Conservation (phyloP, 2,888 invertebrate genomes). For the Synanthedon myopaeformis region DNA sequence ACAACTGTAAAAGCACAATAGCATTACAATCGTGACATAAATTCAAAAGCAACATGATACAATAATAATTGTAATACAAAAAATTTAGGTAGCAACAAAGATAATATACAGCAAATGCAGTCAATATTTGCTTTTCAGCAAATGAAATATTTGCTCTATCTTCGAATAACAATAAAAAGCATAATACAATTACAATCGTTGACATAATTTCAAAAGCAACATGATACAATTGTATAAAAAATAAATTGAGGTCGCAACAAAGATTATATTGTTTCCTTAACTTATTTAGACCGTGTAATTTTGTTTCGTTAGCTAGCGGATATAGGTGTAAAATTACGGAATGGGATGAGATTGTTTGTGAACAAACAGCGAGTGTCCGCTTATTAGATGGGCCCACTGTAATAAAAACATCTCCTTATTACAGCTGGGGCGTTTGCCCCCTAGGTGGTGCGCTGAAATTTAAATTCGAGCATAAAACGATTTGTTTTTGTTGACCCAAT, state of each 20-base stretch:
- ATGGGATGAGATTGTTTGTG: conserved; percentile 55
- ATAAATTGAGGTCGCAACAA: conserved; percentile 1
- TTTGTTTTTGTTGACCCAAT: conserved; percentile 52
- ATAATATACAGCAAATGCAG: too few species aligned
- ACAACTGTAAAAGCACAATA: too few species aligned
- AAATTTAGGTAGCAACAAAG: too few species aligned
- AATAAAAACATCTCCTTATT: conserved; percentile 65
- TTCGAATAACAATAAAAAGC: too few species aligned
- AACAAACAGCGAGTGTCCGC: conserved; percentile 57
- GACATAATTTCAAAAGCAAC: too few species aligned
- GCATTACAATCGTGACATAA: too few species aligned
- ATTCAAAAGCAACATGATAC: too few species aligned
- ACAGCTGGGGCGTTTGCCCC: conserved; percentile 30
- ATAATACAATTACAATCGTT: too few species aligned
- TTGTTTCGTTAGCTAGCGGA: conserved; percentile 32
- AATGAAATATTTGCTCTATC: too few species aligned
- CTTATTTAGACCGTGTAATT: conserved; percentile 32
- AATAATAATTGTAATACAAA: too few species aligned
- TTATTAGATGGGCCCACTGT: conserved; percentile 56
- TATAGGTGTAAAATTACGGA: conserved; percentile 56
- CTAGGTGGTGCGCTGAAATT: conserved; percentile 41
- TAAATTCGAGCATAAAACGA: conserved; percentile 56
- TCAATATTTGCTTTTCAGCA: too few species aligned
- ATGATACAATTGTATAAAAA: too few species aligned
- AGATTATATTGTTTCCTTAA: conserved; percentile 23